Percentiles rank a stretch among this genome's conserved stretches.
Conservation (phyloP, 2,113 vertebrate species). For the Podarcis raffonei region DNA sequence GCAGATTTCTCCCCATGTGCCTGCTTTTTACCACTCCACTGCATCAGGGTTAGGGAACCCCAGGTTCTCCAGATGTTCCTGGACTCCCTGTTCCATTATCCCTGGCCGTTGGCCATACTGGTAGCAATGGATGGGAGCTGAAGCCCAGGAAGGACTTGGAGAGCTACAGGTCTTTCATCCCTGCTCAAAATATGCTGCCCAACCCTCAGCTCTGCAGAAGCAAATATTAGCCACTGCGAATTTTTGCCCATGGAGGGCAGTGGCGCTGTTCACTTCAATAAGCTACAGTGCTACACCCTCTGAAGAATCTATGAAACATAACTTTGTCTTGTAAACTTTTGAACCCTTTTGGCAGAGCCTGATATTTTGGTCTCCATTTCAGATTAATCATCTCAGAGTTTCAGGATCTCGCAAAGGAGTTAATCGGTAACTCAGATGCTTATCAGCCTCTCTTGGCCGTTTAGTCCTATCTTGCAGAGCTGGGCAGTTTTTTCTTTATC, state of each 20-base stretch:
- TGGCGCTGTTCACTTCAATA: not conserved
- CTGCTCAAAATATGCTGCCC: not conserved
- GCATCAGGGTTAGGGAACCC: too few relatives aligned
- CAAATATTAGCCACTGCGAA: not conserved
- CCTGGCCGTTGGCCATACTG: too few relatives aligned
- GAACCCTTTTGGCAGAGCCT: slow-evolving; percentile 37
- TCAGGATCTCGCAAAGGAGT: slow-evolving; percentile 47
- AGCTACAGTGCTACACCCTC: fast-evolving
- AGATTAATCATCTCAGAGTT: slow-evolving; percentile 24
- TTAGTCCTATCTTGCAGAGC: slow-evolving; percentile 45
- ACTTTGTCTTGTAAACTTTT: not conserved
- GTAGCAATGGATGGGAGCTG: too few relatives aligned
- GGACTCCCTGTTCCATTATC: too few relatives aligned
- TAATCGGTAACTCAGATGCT: slow-evolving; percentile 70
- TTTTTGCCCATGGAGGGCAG: slow-evolving; percentile 60
- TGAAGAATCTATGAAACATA: not conserved
- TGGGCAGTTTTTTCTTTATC: not conserved
- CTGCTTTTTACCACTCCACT: not conserved
- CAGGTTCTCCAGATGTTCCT: too few relatives aligned
- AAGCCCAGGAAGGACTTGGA: too few relatives aligned
- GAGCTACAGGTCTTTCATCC: too few relatives aligned
- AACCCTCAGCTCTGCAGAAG: too few relatives aligned
- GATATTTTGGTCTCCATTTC: slow-evolving; percentile 55
- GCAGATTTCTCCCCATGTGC: not conserved
- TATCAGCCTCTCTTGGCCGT: slow-evolving; percentile 55